Conservation (phyloP, 1,140 invertebrate genomes). For the Oedothorax gibbosus region DNA sequence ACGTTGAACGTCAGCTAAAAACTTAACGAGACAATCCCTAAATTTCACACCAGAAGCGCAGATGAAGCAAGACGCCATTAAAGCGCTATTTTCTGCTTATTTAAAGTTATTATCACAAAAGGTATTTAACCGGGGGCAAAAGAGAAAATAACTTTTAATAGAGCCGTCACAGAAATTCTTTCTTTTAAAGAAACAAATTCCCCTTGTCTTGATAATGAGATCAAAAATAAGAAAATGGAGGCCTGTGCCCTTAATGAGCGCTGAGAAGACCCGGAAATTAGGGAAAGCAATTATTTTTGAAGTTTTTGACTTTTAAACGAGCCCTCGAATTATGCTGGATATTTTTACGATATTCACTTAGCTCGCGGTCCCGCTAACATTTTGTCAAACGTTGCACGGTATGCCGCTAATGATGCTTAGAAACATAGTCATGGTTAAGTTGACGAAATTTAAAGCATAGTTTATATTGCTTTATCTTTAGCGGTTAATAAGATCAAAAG, state of each 20-base stretch:
- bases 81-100: constrained; percentile 41
- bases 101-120: constrained; percentile 39
- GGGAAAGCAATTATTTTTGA: constrained; percentile 29
- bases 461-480: too few species aligned
- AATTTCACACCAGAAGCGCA: constrained; percentile 21
- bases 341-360: background rate
- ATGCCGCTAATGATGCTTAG: too few species aligned
- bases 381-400: too few species aligned
- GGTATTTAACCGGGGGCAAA: constrained; percentile 34
- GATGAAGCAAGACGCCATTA: constrained; percentile 38
- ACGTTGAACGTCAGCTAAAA: constrained; percentile 25
- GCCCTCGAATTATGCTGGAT: constrained; percentile 6
- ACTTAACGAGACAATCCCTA: constrained; percentile 30
- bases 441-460: too few species aligned
- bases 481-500: too few species aligned
- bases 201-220: constrained; percentile 35
- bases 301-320: constrained; percentile 42
- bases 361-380: too few species aligned
- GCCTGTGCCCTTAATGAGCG: constrained; percentile 16
- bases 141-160: constrained; percentile 49
- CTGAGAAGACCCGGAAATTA: constrained; percentile 32
- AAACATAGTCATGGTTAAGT: too few species aligned
- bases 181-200: constrained; percentile 25
- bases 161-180: constrained; percentile 14
- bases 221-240: constrained; percentile 25